A percentile compares a stretch with the other conserved stretches of the same genome.
Conservation (phyloP, 2,888 invertebrate genomes). For the Polydrusus cervinus region DNA sequence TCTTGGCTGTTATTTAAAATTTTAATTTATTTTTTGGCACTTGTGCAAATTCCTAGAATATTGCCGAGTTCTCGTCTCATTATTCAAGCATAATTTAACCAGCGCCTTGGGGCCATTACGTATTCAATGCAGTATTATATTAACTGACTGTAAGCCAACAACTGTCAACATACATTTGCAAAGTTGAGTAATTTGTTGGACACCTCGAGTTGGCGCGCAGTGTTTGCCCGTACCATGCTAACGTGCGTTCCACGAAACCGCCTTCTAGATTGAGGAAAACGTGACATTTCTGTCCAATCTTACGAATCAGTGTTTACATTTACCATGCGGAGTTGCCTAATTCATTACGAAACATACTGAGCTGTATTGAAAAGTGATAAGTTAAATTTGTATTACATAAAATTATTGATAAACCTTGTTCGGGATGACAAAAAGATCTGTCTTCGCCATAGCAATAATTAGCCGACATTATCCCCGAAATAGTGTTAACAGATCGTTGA, state of each 20-base stretch:
- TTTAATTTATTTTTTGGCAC: not conserved
- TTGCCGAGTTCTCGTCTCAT: not conserved
- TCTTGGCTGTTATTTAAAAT: not conserved
- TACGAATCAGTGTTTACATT: not conserved
- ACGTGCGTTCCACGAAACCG: conserved; percentile 13
- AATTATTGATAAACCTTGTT: too few species aligned
- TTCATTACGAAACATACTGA: not conserved
- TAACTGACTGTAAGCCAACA: conserved; percentile 28
- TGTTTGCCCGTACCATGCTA: conserved; percentile 30
- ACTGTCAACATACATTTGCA: conserved; percentile 34
- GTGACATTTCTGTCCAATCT: conserved; percentile 5
- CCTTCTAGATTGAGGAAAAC: conserved; percentile 7
- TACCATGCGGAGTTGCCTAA: not conserved
- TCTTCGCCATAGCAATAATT: too few species aligned
- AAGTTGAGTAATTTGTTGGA: conserved; percentile 45
- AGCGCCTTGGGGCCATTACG: conserved; percentile 9
- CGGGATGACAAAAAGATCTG: too few species aligned
- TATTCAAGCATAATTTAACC: not conserved
- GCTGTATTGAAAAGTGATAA: too few species aligned
- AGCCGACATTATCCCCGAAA: too few species aligned
- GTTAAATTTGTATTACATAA: too few species aligned
- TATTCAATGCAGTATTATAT: conserved; percentile 26
- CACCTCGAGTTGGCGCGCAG: conserved; percentile 32
- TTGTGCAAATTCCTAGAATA: not conserved
- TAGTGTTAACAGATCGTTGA: too few species aligned